Evolutionary conservation across 1,140 invertebrate genomes (phyloP).

Genomic region (Tetramorium alpestre): DNA sequence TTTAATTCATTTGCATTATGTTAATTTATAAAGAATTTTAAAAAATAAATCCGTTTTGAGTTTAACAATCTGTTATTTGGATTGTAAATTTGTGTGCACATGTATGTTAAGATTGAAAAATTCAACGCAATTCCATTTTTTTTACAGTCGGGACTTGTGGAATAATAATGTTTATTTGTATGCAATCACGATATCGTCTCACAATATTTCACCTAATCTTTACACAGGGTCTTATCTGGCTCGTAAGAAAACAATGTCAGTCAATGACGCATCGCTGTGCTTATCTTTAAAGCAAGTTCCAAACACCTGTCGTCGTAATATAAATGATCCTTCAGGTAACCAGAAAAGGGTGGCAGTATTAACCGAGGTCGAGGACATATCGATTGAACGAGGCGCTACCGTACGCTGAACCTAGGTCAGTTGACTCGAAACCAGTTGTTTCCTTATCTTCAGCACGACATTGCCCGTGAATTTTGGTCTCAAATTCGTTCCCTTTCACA

Average conservation of each 20-base stretch:
- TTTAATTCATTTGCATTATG: no score
- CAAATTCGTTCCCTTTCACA: background rate
- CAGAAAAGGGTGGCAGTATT: background rate
- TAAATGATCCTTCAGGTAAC: conserved; percentile 7
- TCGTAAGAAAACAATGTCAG: background rate
- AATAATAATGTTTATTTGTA: background rate
- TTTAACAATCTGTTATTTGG: no score
- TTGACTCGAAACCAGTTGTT: background rate
- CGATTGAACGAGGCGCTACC: conserved; percentile 28
- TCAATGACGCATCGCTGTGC: background rate
- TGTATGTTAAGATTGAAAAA: background rate
- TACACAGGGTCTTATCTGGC: background rate
- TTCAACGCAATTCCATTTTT: background rate
- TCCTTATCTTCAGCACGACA: background rate
- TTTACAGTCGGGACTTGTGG: background rate
- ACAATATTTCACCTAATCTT: background rate
- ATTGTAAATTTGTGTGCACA: background rate
- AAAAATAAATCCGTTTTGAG: no score
- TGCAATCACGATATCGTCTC: background rate
- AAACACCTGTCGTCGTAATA: background rate
- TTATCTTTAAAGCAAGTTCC: background rate
- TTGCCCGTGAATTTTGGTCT: background rate
- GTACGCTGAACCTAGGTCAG: conserved; percentile 54
- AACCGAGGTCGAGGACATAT: conserved; percentile 52
- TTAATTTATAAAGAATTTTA: no score